A percentile compares a stretch with the other conserved stretches of the same genome.
These are phyloP conservation scores for Plebejus anna DNA, from an alignment of 2,888 invertebrate species.

Conservation along the genomic window DNA sequence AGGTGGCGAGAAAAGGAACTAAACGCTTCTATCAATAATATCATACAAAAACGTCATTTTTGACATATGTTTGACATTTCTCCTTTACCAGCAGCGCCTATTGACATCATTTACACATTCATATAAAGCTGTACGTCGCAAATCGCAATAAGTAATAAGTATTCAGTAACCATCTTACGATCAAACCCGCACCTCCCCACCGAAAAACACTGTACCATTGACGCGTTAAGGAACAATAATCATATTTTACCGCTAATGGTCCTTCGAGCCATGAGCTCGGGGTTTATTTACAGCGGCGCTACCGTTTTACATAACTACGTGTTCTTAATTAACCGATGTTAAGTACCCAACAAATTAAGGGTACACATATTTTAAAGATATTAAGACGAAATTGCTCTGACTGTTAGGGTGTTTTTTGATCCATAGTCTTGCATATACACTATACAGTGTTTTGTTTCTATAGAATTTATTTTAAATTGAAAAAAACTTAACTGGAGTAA, in stretches of 20 bases:
- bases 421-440: background rate
- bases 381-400: background rate
- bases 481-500: no score
- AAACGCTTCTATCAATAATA: no score
- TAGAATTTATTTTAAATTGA: no score
- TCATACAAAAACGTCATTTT: no score
- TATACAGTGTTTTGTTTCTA: no score
- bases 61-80: no score
- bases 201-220: background rate
- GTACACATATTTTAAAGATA: conserved; percentile 15
- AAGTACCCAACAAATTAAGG: conserved; percentile 14
- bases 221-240: background rate
- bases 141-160: no score
- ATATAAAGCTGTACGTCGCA: no score
- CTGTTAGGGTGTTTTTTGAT: background rate
- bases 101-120: no score
- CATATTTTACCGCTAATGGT: conserved; percentile 16
- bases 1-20: no score
- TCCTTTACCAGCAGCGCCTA: no score
- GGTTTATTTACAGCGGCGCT: conserved; percentile 6
- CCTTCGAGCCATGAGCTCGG: background rate
- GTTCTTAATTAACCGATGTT: conserved; percentile 19
- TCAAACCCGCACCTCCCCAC: background rate
- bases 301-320: conserved; percentile 13
- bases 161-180: background rate